A percentile compares a stretch with the other conserved stretches of the same genome.
Evolutionary conservation across 2,797 vertebrate species (phyloP).

Genomic region (Jordanella pulchra): DNA sequence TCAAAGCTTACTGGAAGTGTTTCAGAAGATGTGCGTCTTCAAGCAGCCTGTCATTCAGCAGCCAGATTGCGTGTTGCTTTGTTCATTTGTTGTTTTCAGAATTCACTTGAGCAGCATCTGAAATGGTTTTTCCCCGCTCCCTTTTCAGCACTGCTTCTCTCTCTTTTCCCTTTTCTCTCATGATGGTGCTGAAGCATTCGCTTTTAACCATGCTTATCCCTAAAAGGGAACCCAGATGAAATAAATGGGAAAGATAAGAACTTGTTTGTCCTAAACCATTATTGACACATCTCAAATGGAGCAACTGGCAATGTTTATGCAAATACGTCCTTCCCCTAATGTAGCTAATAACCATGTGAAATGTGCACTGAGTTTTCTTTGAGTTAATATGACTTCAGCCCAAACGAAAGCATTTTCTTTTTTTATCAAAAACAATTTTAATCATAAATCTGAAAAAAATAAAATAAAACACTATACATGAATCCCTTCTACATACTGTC

Average conservation of each 20-base stretch:
- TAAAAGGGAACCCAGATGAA: constrained; percentile 6
- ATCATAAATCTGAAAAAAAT: constrained; percentile 11
- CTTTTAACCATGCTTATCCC: constrained; percentile 2
- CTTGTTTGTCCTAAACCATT: not conserved
- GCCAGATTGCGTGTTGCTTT: constrained; percentile 42
- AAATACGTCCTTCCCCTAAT: constrained; percentile 7
- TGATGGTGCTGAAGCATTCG: not conserved
- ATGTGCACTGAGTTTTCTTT: not conserved
- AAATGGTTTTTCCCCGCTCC: constrained; percentile 8
- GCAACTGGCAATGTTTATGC: not conserved
- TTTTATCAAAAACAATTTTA: not conserved
- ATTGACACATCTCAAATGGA: constrained; percentile 7
- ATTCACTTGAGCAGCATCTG: constrained; percentile 28
- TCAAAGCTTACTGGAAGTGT: constrained; percentile 38
- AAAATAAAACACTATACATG: not conserved
- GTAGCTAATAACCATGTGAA: not conserved
- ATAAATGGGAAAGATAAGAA: constrained; percentile 4
- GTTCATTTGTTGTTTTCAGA: constrained; percentile 44
- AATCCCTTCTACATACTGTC: constrained; percentile 2
- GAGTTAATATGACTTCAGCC: not conserved
- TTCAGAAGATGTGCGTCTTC: constrained; percentile 48
- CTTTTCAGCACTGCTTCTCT: constrained; percentile 9
- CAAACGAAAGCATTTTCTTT: constrained; percentile 1
- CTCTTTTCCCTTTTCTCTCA: constrained; percentile 1
- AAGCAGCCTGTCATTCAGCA: constrained; percentile 42